Base-by-base conservation (phyloP, 2,797 vertebrate species). In the Pelochelys cantorii region DNA sequence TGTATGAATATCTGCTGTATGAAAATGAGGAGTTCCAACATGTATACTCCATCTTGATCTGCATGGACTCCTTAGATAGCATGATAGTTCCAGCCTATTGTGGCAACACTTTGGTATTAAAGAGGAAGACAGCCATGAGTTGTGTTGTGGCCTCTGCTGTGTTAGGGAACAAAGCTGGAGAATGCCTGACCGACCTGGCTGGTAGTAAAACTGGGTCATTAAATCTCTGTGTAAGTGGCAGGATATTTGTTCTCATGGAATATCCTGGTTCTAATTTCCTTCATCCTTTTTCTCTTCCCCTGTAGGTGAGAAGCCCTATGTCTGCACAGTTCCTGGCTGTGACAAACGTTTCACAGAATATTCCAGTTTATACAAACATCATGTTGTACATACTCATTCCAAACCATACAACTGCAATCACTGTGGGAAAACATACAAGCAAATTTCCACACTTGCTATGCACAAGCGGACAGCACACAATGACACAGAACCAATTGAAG, bases 371-470 rank as follows among this genome's bases (percentile, higher is more conserved):
- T 99, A 99, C 97, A 99, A 99, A 97, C 99, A 99, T 96, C 99
- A 99, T 53, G 99, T 99, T 82, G 99, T 99, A 94, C 99, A 99
- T 92, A 99, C 99, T 11, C 99, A 99, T 88, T 99, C 99, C 97
- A 99, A 99, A 98, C 99, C 99, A 12, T 99, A 99, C 97, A 99
- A 99, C 98, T 99, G 99, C 97, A 99, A 99, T 97, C 99, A 99
- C 95, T 99, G 99, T 82, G 99, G 99, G 74, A 99, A 99, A 95
- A 99, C 99, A 4, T 99, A 99, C 97, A 99, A 99, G 96, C 99
- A 99, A 98, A 99, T 99, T 97, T 99, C 99, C 56, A 99, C 99
- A 0, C 98, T 99, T 71, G 99, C 99, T 95, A 99, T 99, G 99
- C 99, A 99, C 98, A 99, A 99, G 95, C 98, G 99, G 94, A 99